Conservation (phyloP, 2,797 vertebrate genomes). For the Macropodus opercularis region DNA sequence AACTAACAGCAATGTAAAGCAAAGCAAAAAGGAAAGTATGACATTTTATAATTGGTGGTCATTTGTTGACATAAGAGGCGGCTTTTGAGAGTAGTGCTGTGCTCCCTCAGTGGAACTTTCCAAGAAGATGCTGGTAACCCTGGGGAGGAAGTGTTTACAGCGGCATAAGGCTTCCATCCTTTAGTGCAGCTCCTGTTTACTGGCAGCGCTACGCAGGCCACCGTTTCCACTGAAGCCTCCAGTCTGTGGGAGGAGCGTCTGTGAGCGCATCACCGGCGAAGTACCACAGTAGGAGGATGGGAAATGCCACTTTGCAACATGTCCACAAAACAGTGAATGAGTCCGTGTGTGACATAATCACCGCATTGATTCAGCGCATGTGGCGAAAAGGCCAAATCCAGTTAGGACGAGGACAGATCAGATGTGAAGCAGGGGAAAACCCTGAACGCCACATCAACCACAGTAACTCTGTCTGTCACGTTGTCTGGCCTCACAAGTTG, state of each 20-base stretch:
- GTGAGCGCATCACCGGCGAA: conserved; percentile 30
- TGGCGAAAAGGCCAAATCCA: conserved; percentile 51
- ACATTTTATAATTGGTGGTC: neutral
- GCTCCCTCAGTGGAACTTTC: conserved; percentile 50
- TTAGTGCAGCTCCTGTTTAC: conserved; percentile 43
- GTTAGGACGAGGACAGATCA: conserved; percentile 27
- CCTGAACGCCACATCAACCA: conserved; percentile 8
- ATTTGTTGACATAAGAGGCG: conserved; percentile 14
- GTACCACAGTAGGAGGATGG: conserved; percentile 57
- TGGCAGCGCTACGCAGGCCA: conserved; percentile 32
- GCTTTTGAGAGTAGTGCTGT: conserved; percentile 13
- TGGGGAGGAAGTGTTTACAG: conserved; percentile 38
- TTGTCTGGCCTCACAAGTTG: conserved; percentile 7
- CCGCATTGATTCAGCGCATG: conserved; percentile 44
- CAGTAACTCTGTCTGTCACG: conserved; percentile 10
- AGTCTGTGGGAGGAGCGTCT: conserved; percentile 34
- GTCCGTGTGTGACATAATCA: conserved; percentile 53
- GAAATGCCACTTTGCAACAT: conserved; percentile 45
- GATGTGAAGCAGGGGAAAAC: conserved; percentile 45
- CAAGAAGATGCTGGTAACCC: conserved; percentile 35
- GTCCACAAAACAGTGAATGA: conserved; percentile 48
- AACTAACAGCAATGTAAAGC: neutral
- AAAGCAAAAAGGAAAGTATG: neutral
- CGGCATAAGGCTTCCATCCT: conserved; percentile 21
- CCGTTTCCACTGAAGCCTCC: conserved; percentile 45